Evolutionary conservation across 2,113 vertebrate genomes (phyloP), one percentile per base, ranked within the genome.

Genomic region (Phalacrocorax brasilianus): DNA sequence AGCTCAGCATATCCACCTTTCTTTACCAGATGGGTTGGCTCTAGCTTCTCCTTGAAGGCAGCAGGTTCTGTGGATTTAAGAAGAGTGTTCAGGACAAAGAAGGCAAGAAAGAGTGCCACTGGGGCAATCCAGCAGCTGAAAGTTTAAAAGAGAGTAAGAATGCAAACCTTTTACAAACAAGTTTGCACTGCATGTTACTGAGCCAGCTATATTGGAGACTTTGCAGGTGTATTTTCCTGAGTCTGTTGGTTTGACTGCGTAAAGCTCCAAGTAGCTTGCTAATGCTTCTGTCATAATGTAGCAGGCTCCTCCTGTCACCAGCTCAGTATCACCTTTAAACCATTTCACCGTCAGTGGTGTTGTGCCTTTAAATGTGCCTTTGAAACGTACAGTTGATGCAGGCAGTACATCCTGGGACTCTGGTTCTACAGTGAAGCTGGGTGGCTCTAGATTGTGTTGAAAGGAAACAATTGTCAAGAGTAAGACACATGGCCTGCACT

Each of bases 101-200:
- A 96, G 81, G 68, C 70, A 67, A 45, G 38, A 93, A 96, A 94
- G 92, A 91, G 40, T 73, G 38, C 68, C 47, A 74, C 85, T 94
- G 66, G 58, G 16, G 92, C 71, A 74, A 74, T 27, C 83, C 88
- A 96, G 87, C 88, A 88, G 90, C 85, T 55, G 42, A 49, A 85
- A 83, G 18, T 80, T 68, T 74, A 96, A 95, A 80, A 96, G 92
- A 94, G 66, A 89, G 74, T 81, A 59, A 96, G 95, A 85, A 97
- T 1, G 97, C 98, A 89, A 97, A 99, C 99, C 99, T 99, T 99
- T 99, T 9, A 99, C 99, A 98, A 99, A 99, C 77, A 99, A 98
- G 85, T 98, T 97, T 88, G 98, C 97, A 52, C 98, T 99, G 98
- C 99, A 98, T 67, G 98, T 98, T 97, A 98, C 98, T 70, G 98